Evolutionary conservation across 2,888 invertebrate species (phyloP), one percentile per base, ranked within the genome.

Genomic region (Cyaniris semiargus): DNA sequence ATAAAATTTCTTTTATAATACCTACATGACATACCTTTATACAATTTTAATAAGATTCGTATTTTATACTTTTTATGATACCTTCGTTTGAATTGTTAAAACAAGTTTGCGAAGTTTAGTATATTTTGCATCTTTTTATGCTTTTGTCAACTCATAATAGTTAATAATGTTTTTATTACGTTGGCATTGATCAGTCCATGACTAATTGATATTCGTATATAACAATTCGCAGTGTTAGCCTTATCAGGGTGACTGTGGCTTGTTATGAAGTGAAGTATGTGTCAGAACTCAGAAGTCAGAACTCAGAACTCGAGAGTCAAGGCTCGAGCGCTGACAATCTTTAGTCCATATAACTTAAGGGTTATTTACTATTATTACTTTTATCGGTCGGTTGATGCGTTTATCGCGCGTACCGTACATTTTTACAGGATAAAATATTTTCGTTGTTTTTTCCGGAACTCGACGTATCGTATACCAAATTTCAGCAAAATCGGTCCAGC

Each of bases 201-300:
- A 66, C 66, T 66, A 66, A 66, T 66, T 66, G 27, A 10, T 31
- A 31, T 66, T 66, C 66, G 66, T 7, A 15, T 31, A 31, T 66
- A 13, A 66, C 23, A 31, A 66, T 66, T 66, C 66, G 3, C 60
- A 60, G 4, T 66, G 66, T 66, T 5, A 66, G 66, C 66, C 66
- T 66, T 66, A 66, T 66, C 66, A 10, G 66, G 27, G 27, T 66
- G 66, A 66, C 27, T 31, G 21, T 10, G 23, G 21, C 60, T 66
- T 66, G 66, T 66, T 66, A 15, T 31, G 66, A 66, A 23, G 10
- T 60, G 60, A 58, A 31, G 66, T 66, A 27, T 66, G 60, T 60
- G 23, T 23, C 48, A 48, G 44, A 34, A 34, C 7, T 34, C 34
- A 10, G 44, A 34, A 34, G 6, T 34, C 34, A 10, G 44, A 44